A percentile compares a stretch with the other conserved stretches of the same genome.
Conservation (phyloP, 2,113 vertebrate genomes). For the Otis tarda region DNA sequence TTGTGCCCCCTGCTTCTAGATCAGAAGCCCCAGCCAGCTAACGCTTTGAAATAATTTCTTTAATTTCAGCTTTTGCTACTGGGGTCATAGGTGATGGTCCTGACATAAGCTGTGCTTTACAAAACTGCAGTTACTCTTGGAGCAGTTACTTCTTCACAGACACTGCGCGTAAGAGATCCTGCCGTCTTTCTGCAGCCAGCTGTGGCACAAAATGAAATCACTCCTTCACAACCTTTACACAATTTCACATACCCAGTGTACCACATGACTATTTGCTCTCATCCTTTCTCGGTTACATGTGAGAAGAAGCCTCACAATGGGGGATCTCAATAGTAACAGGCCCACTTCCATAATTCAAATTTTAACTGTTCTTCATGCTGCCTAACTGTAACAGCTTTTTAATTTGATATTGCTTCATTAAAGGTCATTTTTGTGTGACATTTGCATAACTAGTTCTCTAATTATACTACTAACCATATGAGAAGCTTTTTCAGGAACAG, state of each 20-base stretch:
- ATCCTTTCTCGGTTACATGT: background rate
- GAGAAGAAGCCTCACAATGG: background rate
- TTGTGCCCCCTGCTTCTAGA: background rate
- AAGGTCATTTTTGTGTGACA: constrained; percentile 37
- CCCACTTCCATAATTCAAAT: background rate
- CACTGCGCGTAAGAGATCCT: background rate
- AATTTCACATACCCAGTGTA: background rate
- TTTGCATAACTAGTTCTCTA: constrained; percentile 49
- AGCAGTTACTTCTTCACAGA: background rate
- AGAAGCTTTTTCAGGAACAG: constrained; percentile 52
- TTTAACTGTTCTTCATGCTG: background rate
- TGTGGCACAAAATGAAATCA: background rate
- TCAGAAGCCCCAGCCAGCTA: background rate
- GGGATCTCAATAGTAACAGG: background rate
- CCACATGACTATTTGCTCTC: background rate
- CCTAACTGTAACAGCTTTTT: background rate
- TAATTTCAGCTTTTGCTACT: background rate
- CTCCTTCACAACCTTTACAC: background rate
- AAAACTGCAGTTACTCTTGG: background rate
- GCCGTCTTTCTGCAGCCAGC: background rate
- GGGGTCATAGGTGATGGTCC: background rate
- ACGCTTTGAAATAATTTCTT: background rate
- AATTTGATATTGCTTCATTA: constrained; percentile 16
- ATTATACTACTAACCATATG: constrained; percentile 30
- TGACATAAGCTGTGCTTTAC: background rate